A percentile compares a stretch with the other conserved stretches of the same genome.
These are phyloP conservation scores for Diceros bicornis DNA, from an alignment of 2,797 vertebrate species.

Conservation along the genomic window DNA sequence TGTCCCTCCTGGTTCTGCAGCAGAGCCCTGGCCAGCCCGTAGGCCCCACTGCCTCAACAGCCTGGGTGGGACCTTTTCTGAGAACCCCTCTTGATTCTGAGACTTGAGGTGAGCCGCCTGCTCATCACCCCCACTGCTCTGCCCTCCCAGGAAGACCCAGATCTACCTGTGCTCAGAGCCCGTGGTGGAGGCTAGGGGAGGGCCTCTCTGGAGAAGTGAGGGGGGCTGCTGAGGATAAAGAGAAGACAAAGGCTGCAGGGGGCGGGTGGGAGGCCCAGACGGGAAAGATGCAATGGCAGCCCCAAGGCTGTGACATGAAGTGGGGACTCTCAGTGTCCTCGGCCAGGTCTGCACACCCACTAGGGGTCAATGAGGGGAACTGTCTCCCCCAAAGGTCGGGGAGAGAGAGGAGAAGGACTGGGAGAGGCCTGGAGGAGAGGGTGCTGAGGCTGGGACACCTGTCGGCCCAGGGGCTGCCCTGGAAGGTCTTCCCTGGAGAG, in stretches of 20 bases:
- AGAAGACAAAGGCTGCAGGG: not conserved
- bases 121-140: rapidly evolving
- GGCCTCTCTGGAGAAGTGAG: not conserved
- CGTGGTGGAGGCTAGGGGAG: not conserved
- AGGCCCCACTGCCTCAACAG: not conserved
- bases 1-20: not conserved
- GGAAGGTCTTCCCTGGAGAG: not conserved
- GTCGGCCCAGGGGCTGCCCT: not conserved
- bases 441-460: not conserved
- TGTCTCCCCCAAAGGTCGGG: not conserved
- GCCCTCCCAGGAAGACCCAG: not conserved
- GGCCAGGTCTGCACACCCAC: not conserved
- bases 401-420: not conserved
- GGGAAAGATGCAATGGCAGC: not conserved
- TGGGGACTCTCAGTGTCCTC: not conserved
- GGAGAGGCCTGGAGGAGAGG: not conserved
- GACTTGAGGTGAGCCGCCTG: not conserved
- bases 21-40: not conserved
- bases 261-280: not conserved
- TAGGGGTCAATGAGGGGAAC: not conserved
- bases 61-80: not conserved
- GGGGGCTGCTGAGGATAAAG: not conserved
- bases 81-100: not conserved
- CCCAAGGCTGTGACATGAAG: not conserved
- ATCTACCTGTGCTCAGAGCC: not conserved